These are phyloP conservation scores for Solenopsis invicta DNA, from an alignment of 1,140 invertebrate genomes.

Conservation along the genomic window DNA sequence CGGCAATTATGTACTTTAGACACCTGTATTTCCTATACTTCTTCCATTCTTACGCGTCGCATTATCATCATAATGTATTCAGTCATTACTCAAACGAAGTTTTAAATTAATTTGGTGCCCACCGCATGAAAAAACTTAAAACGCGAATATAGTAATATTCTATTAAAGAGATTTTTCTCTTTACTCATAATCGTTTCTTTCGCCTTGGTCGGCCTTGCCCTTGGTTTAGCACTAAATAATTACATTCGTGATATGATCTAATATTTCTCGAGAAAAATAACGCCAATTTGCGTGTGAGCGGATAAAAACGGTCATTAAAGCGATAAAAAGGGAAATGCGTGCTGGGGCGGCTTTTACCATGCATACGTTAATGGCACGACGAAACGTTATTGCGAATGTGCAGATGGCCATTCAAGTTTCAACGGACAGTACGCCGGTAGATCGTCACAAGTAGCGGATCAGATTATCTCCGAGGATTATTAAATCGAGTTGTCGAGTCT, in stretches of 20 bases:
- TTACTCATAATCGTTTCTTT: background rate
- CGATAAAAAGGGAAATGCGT: conserved; percentile 38
- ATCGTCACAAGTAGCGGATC: conserved; percentile 35
- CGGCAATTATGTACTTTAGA: background rate
- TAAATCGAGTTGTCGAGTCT: background rate
- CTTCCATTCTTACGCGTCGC: background rate
- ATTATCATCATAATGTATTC: background rate
- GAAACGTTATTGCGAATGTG: conserved; percentile 51
- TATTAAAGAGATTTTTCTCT: background rate
- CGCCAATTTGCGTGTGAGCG: conserved; percentile 23
- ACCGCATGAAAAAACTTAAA: background rate
- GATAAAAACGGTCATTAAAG: conserved; percentile 22
- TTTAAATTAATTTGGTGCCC: background rate
- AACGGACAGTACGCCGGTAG: conserved; percentile 38
- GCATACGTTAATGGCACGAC: conserved; percentile 61
- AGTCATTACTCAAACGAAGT: background rate
- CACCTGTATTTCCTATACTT: background rate
- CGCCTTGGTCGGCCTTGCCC: background rate
- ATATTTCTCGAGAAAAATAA: conserved; percentile 29
- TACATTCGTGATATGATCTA: conserved; percentile 34
- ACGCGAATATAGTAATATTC: background rate
- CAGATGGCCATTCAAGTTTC: background rate
- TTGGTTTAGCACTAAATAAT: background rate
- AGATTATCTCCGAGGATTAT: background rate
- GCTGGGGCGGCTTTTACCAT: conserved; percentile 42